These are phyloP conservation scores for Harpagus bidentatus DNA, from an alignment of 2,113 vertebrate species.

Conservation along the genomic window DNA sequence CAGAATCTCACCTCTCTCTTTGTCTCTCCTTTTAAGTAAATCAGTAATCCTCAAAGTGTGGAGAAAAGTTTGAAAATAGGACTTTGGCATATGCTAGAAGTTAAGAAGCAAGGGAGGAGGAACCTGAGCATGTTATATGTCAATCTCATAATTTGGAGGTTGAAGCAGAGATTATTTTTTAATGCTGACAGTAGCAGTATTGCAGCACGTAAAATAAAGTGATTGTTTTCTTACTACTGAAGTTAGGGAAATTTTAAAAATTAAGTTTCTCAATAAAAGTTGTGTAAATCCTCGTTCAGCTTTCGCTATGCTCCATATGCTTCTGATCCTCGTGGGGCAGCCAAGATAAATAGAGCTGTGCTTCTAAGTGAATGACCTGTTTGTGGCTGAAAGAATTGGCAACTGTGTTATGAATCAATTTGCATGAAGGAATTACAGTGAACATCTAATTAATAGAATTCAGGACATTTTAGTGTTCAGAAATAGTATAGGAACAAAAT, in stretches of 20 bases:
- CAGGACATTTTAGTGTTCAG: not conserved
- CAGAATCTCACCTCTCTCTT: not conserved
- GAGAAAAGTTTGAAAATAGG: not conserved
- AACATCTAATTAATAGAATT: slow-evolving; percentile 18
- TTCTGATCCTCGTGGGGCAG: not conserved
- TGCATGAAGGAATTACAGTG: slow-evolving; percentile 6
- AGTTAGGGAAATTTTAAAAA: not conserved
- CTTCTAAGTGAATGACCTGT: not conserved
- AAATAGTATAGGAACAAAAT: not conserved
- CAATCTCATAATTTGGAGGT: not conserved
- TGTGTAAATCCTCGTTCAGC: not conserved
- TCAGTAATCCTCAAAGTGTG: not conserved
- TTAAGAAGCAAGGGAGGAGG: not conserved
- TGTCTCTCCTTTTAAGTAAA: not conserved
- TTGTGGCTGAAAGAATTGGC: slow-evolving; percentile 14
- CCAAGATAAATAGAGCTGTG: slow-evolving; percentile 6
- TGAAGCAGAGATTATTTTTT: not conserved
- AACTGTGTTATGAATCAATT: not conserved
- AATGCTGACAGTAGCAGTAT: not conserved
- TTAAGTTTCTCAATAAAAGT: not conserved
- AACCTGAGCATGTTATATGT: not conserved
- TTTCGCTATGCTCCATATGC: not conserved
- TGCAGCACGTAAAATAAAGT: not conserved
- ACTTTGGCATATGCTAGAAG: not conserved
- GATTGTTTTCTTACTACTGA: not conserved